Conservation (phyloP, 30 jellyfish, hydroid and myxozoan species). For the Nemopilema nomurai region DNA sequence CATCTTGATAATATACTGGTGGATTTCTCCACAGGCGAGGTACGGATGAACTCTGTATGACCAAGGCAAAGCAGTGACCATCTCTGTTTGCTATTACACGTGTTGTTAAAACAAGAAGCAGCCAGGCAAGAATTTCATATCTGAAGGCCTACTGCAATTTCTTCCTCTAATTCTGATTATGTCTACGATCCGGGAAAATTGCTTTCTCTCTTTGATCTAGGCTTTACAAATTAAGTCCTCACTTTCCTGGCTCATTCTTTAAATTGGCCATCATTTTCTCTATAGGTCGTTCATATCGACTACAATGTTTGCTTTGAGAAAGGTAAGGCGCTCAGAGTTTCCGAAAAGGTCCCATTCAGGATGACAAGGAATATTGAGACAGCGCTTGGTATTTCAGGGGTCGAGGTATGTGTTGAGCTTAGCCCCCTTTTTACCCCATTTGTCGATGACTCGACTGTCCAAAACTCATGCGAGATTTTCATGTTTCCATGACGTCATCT, state of each 20-base stretch:
- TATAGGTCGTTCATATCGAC: constrained; percentile 96
- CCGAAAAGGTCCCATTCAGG: constrained; percentile 98
- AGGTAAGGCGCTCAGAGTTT: constrained; percentile 95
- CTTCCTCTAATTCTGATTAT: too few species aligned
- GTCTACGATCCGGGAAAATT: too few species aligned
- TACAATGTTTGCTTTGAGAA: constrained; percentile 99
- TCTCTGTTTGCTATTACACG: too few species aligned
- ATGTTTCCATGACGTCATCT: too few species aligned
- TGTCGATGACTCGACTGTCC: neutral
- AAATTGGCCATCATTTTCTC: neutral
- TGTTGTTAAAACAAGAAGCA: too few species aligned
- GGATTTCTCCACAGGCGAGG: constrained; percentile 96
- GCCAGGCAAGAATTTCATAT: neutral
- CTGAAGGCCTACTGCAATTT: neutral
- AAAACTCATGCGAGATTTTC: neutral
- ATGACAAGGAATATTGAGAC: constrained; percentile 93
- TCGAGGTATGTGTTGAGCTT: constrained; percentile 72
- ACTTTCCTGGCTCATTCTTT: neutral
- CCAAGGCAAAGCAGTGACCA: too few species aligned
- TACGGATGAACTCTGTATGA: too few species aligned
- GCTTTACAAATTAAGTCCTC: neutral
- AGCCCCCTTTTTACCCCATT: neutral
- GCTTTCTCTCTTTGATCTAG: too few species aligned
- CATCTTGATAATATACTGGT: constrained; percentile 95
- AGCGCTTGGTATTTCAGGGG: constrained; percentile 98